Evolutionary conservation across 2,797 vertebrate genomes (phyloP).

Genomic region (Gephyroberyx darwinii): DNA sequence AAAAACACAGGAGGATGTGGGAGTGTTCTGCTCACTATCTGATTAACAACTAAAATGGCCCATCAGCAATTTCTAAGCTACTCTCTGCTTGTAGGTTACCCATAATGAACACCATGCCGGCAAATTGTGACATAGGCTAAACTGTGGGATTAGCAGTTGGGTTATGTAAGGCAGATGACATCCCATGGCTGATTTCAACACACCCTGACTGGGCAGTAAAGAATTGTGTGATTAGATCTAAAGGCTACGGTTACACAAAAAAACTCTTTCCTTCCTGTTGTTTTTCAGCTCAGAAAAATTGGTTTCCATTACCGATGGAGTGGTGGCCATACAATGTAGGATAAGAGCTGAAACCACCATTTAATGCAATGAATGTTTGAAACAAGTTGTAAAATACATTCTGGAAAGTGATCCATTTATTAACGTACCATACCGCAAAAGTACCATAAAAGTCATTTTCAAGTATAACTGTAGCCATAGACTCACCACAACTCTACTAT

Average conservation of each 20-base stretch:
- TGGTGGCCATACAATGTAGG: too few species aligned
- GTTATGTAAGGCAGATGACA: constrained; percentile 33
- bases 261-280: too few species aligned
- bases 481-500: not conserved
- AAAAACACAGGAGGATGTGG: not conserved
- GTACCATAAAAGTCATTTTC: too few species aligned
- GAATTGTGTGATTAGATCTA: not conserved
- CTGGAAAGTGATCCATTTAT: too few species aligned
- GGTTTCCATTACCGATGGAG: not conserved
- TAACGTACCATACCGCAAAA: too few species aligned
- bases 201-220: not conserved
- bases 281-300: not conserved
- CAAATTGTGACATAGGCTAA: constrained; percentile 10
- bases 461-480: not conserved
- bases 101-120: constrained; percentile 10
- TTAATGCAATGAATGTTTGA: too few species aligned
- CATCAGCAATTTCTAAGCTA: constrained; percentile 4
- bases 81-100: constrained; percentile 1
- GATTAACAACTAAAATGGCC: not conserved
- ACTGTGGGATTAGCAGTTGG: constrained; percentile 19
- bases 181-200: constrained; percentile 27
- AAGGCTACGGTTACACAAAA: not conserved
- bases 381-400: too few species aligned
- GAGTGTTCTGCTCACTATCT: not conserved
- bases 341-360: too few species aligned